Evolutionary conservation across 2,888 invertebrate species (phyloP), one percentile per base, ranked within the genome.

Genomic region (Holacanthella duospinosa): DNA sequence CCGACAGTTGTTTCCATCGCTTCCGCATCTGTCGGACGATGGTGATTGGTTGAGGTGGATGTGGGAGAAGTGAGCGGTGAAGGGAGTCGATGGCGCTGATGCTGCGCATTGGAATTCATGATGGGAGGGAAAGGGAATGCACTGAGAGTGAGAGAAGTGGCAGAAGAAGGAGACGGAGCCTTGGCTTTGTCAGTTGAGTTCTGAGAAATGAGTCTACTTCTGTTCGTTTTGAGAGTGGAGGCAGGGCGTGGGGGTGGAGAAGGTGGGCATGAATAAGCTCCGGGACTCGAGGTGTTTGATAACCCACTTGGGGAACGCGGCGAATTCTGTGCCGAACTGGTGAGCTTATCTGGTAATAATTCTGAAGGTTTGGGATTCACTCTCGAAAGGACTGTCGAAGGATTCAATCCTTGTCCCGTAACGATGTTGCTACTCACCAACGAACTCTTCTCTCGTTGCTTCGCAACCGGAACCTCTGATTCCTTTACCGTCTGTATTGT

Each of bases 211-310:
- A 67, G 65, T 58, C 68, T 65, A 64, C 69, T 72, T 29, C 70
- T 67, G 43, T n/a, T 6, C 1, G 71, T 67, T 58, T 67, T 68
- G 1, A 72, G 66, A 4, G 68, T 71, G 9, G 69, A 70, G n/a
- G 67, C 61, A 4, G 72, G 72, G 53, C 72, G 29, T 16, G 72
- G 72, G 21, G 72, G 72, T 25, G 72, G 72, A 48, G 71, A 71
- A 58, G 72, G 72, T 9, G 72, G 71, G 21, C 68, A 65, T 12
- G 63, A 64, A 1, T 29, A 28, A 21, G 63, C 61, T 9, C 63
- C 63, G 19, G 68, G 62, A 16, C 62, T 61, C 2, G 64, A 66
- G n/a, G n/a, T n/a, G n/a, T n/a, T n/a, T n/a, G n/a, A n/a, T n/a
- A n/a, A n/a, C 26, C 65, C 67, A 29, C 63, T 62, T 43, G 69